Percentiles rank a stretch among this genome's conserved stretches.
These are phyloP conservation scores for Dicycla oo DNA, from an alignment of 2,888 invertebrate genomes.

Conservation along the genomic window DNA sequence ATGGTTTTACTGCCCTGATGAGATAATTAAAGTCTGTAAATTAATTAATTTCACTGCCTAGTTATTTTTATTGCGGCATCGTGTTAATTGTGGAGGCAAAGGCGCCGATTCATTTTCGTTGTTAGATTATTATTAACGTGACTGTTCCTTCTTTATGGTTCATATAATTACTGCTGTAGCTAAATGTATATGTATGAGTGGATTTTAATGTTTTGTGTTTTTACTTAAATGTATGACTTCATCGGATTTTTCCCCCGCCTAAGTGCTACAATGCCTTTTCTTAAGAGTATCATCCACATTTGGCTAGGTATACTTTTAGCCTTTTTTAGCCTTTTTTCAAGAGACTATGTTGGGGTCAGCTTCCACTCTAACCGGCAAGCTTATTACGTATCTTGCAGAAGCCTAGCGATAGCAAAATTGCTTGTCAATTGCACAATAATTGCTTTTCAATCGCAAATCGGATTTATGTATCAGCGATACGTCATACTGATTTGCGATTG, in stretches of 20 bases:
- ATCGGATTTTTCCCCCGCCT: not conserved
- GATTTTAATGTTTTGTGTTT: constrained; percentile 28
- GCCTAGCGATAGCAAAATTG: no score
- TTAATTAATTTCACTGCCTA: constrained; percentile 86
- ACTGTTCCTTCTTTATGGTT: constrained; percentile 59
- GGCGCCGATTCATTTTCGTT: constrained; percentile 77
- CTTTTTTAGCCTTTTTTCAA: not conserved
- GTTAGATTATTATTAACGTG: constrained; percentile 60
- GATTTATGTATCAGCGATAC: no score
- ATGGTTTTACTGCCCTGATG: constrained; percentile 83
- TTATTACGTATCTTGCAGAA: no score
- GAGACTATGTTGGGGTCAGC: not conserved
- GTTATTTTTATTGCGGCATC: constrained; percentile 83
- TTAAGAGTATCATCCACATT: not conserved
- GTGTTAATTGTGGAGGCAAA: constrained; percentile 79
- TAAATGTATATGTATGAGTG: constrained; percentile 45
- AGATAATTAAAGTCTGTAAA: constrained; percentile 88
- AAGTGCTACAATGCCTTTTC: not conserved
- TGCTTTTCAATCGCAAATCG: no score
- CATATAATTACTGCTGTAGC: constrained; percentile 60
- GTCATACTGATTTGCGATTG: no score
- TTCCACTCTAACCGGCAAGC: not conserved
- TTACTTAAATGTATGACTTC: constrained; percentile 28
- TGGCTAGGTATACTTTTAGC: not conserved
- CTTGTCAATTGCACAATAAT: no score